These are phyloP conservation scores for Mus spretus DNA, from an alignment of 2,797 vertebrate genomes.

Conservation along the genomic window DNA sequence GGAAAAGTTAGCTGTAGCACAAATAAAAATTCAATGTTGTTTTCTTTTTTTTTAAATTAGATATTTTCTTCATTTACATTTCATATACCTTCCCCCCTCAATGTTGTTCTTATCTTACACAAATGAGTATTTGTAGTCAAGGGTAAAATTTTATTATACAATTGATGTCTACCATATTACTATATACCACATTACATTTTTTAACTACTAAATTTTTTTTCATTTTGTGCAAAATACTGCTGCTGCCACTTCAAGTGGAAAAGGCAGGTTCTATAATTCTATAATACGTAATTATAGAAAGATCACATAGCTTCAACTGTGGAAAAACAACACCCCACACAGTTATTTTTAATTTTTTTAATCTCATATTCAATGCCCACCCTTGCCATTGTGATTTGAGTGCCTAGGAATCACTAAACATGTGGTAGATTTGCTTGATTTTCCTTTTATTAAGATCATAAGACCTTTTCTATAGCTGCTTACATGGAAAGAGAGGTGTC, in stretches of 20 bases:
- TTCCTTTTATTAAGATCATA: background rate
- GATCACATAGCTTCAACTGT: background rate
- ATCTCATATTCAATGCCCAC: background rate
- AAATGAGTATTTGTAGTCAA: background rate
- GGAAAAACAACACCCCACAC: background rate
- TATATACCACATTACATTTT: background rate
- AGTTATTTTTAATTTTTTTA: constrained; percentile 9
- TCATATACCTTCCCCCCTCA: no score
- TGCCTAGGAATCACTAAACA: background rate
- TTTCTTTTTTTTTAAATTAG: background rate
- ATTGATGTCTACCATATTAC: background rate
- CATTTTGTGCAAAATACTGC: constrained; percentile 44
- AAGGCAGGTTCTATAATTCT: background rate
- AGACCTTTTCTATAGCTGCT: constrained; percentile 11
- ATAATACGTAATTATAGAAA: background rate
- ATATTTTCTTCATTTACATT: no score
- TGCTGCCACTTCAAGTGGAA: background rate
- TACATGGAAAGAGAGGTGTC: background rate
- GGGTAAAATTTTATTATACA: background rate
- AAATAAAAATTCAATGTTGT: background rate
- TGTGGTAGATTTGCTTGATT: background rate
- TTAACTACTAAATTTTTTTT: constrained; percentile 44
- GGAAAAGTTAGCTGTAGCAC: background rate
- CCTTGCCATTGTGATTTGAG: background rate
- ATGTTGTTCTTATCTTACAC: background rate